Conservation (phyloP, 2,888 invertebrate species). For the Linnaemya vulpina region DNA sequence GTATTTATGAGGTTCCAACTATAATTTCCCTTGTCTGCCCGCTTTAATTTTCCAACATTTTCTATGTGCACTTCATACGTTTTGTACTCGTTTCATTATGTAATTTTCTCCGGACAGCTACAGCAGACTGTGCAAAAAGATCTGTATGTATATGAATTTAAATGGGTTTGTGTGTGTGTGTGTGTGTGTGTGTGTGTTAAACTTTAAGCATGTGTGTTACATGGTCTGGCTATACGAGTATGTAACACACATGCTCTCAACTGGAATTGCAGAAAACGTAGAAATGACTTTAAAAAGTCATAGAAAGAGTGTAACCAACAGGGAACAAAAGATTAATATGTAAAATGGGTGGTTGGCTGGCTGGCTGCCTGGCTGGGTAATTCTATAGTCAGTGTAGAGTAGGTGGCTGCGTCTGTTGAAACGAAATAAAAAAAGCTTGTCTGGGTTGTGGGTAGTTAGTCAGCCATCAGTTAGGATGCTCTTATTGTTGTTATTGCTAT, state of each 20-base stretch:
- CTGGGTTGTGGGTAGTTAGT: constrained; percentile 39
- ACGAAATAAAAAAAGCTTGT: constrained; percentile 16
- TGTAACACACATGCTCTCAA: constrained; percentile 12
- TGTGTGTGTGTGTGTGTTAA: too few relatives aligned
- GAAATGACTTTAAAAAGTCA: not conserved
- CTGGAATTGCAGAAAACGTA: constrained; percentile 16
- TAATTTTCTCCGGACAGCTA: constrained; percentile 56
- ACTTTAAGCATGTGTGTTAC: too few relatives aligned
- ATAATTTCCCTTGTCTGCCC: constrained; percentile 54
- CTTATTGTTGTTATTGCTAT: constrained; percentile 19
- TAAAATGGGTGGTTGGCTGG: constrained; percentile 38
- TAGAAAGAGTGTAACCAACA: not conserved
- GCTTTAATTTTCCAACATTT: constrained; percentile 23
- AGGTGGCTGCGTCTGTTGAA: constrained; percentile 33
- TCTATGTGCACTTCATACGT: constrained; percentile 30
- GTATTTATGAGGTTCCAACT: constrained; percentile 66
- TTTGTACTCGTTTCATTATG: constrained; percentile 52
- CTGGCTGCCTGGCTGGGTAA: constrained; percentile 11
- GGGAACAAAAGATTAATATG: constrained; percentile 7
- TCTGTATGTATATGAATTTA: not conserved
- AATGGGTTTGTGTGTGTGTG: not conserved
- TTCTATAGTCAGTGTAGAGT: constrained; percentile 19
- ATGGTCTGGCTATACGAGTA: not conserved
- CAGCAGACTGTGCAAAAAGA: constrained; percentile 23
- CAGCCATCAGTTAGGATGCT: constrained; percentile 46